Evolutionary conservation across 2,113 vertebrate genomes (phyloP).

Genomic region (Ursus arctos): DNA sequence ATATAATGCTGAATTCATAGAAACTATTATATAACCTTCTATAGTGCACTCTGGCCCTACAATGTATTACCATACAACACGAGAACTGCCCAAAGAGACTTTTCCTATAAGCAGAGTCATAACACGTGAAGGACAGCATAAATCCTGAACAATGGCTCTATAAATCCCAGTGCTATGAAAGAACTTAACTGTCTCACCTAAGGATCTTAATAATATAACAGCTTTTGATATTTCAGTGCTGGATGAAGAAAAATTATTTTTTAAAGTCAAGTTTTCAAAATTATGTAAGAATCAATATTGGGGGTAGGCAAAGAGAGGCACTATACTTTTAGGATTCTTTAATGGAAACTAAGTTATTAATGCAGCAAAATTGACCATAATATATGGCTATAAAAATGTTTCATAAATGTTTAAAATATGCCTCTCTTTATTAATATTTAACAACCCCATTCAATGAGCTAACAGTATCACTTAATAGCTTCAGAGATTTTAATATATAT

Average conservation of each 20-base stretch:
- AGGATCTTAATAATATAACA: not conserved
- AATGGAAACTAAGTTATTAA: slow-evolving; percentile 80
- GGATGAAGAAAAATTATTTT: slow-evolving; percentile 21
- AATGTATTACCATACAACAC: not conserved
- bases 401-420: slow-evolving; percentile 81
- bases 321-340: slow-evolving; percentile 62
- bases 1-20: not conserved
- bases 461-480: slow-evolving; percentile 75
- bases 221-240: not conserved
- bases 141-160: slow-evolving; percentile 11
- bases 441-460: slow-evolving; percentile 66
- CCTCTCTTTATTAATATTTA: slow-evolving; percentile 82
- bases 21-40: not conserved
- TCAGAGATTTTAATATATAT: slow-evolving; percentile 59
- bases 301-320: not conserved
- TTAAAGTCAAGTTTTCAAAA: slow-evolving; percentile 63
- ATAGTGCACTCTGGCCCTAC: not conserved
- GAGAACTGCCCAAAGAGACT: not conserved
- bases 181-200: not conserved
- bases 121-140: slow-evolving; percentile 39
- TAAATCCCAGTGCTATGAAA: slow-evolving; percentile 14
- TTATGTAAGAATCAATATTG: slow-evolving; percentile 20
- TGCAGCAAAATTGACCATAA: slow-evolving; percentile 73
- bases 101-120: not conserved
- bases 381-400: slow-evolving; percentile 72